Conservation (phyloP, 2,113 vertebrate genomes). For the Prolemur simus region DNA sequence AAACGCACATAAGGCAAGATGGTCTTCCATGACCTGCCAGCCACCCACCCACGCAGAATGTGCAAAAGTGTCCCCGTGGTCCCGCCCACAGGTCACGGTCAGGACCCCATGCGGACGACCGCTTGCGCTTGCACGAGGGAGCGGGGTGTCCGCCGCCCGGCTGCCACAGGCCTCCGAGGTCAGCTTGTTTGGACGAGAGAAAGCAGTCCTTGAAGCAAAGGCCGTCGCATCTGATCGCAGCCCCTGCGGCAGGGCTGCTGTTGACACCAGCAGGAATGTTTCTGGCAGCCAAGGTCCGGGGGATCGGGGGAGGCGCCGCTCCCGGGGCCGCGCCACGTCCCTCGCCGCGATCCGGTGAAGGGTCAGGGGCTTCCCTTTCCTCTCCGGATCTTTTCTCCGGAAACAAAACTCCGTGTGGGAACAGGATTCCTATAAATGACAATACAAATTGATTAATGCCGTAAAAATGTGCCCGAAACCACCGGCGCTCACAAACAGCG, state of each 20-base stretch:
- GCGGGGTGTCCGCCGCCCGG: fast-evolving
- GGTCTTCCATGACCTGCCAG: background rate
- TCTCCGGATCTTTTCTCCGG: slow-evolving; percentile 57
- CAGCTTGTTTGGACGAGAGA: slow-evolving; percentile 24
- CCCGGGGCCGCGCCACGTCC: background rate
- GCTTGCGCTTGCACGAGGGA: fast-evolving
- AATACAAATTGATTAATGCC: slow-evolving; percentile 78
- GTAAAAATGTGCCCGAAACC: slow-evolving; percentile 76
- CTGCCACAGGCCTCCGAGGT: background rate
- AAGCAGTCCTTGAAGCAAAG: slow-evolving; percentile 25
- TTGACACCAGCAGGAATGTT: fast-evolving
- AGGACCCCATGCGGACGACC: fast-evolving
- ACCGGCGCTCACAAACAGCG: slow-evolving; percentile 69
- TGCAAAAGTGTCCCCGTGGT: background rate
- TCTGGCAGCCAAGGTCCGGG: background rate
- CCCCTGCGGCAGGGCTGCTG: background rate
- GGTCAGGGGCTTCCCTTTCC: slow-evolving; percentile 47
- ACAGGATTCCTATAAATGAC: slow-evolving; percentile 61
- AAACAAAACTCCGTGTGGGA: slow-evolving; percentile 74
- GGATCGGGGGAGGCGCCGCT: background rate
- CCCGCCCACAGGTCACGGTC: background rate
- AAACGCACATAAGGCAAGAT: fast-evolving
- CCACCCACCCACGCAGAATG: background rate
- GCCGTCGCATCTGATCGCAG: background rate
- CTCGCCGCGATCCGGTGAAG: background rate